phyloP scores from a whole-genome alignment of 2,113 vertebrate species.

The Rhadina sibilatrix region DNA sequence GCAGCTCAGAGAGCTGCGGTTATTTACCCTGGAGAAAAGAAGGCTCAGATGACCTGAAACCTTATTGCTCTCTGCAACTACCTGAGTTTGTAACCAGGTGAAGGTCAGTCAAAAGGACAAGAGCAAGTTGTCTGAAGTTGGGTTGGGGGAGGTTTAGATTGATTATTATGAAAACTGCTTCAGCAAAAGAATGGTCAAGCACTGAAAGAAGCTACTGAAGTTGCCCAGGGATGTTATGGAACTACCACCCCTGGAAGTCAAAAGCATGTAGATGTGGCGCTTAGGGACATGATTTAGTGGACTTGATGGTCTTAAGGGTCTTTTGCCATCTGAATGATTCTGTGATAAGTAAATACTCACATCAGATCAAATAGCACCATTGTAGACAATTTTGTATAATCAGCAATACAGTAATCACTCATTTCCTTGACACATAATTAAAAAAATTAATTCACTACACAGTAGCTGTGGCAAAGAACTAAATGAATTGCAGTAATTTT shows the following conservation, averaged over 20 bases:
- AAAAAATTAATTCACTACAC: neutral
- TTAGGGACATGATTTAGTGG: neutral
- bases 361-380: neutral
- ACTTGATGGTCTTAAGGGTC: neutral
- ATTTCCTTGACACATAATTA: neutral
- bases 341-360: neutral
- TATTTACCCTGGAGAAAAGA: neutral
- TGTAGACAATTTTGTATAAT: neutral
- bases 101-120: accelerated
- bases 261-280: neutral
- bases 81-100: neutral
- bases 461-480: neutral
- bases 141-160: neutral
- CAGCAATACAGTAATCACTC: neutral
- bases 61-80: accelerated
- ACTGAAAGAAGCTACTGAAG: neutral
- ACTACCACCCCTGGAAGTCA: neutral
- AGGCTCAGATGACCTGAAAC: neutral
- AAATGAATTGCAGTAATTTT: neutral
- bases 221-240: neutral
- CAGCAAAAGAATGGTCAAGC: neutral
- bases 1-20: accelerated
- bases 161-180: neutral
- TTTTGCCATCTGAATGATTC: neutral
- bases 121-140: neutral